Evolutionary conservation across 2,113 vertebrate species (phyloP).

Genomic region (Chloebia gouldiae): DNA sequence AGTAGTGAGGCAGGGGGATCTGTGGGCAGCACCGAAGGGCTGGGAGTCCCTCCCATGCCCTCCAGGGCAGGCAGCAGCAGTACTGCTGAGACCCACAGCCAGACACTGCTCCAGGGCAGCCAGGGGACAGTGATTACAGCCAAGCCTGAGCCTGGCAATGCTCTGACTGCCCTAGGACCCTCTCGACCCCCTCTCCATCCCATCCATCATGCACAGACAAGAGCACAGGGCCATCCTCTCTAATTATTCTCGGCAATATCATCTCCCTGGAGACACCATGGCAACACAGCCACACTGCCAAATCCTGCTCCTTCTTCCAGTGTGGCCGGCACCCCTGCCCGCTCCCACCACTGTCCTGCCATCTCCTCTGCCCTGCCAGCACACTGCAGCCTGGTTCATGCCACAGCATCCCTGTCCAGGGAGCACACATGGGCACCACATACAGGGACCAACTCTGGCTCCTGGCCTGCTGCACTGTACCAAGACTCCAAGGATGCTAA

Average conservation of each 20-base stretch:
- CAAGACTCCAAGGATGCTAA: neutral
- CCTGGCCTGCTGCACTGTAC: accelerated
- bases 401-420: neutral
- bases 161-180: neutral
- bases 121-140: accelerated
- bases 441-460: neutral
- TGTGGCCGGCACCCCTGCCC: neutral
- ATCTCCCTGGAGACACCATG: constrained; percentile 92
- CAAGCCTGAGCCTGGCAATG: neutral
- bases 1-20: neutral
- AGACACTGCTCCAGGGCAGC: neutral
- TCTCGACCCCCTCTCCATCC: neutral
- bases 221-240: constrained; percentile 70
- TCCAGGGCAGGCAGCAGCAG: neutral
- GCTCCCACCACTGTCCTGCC: neutral
- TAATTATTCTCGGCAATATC: constrained; percentile 81
- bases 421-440: neutral
- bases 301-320: neutral
- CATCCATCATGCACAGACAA: constrained; percentile 1
- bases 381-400: neutral
- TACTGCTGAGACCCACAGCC: accelerated
- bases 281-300: constrained; percentile 81
- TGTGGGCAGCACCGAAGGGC: accelerated
- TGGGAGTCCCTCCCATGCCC: neutral
- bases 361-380: neutral